These are phyloP conservation scores for Platynereis dumerilii DNA, from an alignment of 2,888 invertebrate genomes.

Conservation along the genomic window DNA sequence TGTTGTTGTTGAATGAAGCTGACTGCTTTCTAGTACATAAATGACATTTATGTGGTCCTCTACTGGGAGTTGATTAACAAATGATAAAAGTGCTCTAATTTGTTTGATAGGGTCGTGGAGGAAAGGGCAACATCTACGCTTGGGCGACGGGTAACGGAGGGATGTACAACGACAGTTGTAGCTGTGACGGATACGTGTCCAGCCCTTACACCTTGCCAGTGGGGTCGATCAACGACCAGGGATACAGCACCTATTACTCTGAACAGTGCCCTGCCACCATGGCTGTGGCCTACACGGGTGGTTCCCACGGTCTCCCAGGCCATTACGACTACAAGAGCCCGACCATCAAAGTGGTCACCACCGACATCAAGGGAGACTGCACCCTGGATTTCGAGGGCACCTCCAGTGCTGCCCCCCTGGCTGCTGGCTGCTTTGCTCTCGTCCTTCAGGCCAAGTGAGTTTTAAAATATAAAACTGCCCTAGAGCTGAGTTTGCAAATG, in stretches of 20 bases:
- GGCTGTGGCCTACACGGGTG: conserved; percentile 40
- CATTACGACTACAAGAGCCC: conserved; percentile 24
- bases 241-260: conserved; percentile 52
- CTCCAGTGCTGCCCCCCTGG: conserved; percentile 61
- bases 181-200: conserved; percentile 59
- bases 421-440: conserved; percentile 57
- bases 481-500: too few species aligned
- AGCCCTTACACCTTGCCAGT: conserved; percentile 53
- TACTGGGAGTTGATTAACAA: too few species aligned
- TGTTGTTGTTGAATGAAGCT: too few species aligned
- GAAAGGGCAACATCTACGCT: conserved; percentile 55
- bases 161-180: conserved; percentile 51
- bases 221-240: conserved; percentile 50
- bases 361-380: conserved; percentile 55
- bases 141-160: conserved; percentile 63
- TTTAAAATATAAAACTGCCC: not conserved
- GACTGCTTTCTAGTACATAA: too few species aligned
- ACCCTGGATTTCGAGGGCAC: conserved; percentile 60
- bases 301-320: conserved; percentile 29
- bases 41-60: too few species aligned
- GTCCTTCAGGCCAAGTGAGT: conserved; percentile 60
- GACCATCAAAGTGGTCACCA: conserved; percentile 58
- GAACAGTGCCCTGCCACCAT: conserved; percentile 58
- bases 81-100: too few species aligned
- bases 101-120: conserved; percentile 41